Base-by-base conservation (phyloP, 1,140 invertebrate genomes). In the Spodoptera frugiperda region DNA sequence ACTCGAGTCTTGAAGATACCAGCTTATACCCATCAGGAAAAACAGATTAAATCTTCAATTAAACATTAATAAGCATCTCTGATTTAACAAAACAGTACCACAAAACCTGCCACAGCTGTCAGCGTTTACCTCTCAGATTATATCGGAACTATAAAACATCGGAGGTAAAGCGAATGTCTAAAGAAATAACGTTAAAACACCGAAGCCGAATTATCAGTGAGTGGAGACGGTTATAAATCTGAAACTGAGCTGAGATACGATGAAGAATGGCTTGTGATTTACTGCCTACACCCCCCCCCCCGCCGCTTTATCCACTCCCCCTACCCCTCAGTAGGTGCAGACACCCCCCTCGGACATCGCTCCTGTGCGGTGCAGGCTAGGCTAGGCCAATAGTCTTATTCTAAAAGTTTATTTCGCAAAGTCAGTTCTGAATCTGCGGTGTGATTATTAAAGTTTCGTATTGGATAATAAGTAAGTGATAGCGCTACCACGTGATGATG, bases 221-320 rank as follows among this genome's bases (percentile, higher is more conserved):
- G 44, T 67, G 44, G 63, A 46, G 65, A 68, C 65, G 65, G 49
- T 53, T 51, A 72, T 72, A 72, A 72, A 55, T 72, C 68, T 46
- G 68, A 55, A 72, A 55, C 51, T 72, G 68, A 55, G 68, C 51
- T 46, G 54, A 72, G 51, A 72, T 72, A 72, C 33, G 51, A 72
- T 55, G 53, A 72, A 72, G 51, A 72, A 72, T 72, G 53, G 68
- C 53, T 17, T 21, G 68, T 72, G 68, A 72, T 57, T 72, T 72
- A 72, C 51, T 72, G 51, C 68, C 12, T 21, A 19, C 14, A 39
- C 30, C 33, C 33, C 51, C 17, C 15, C 48, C 48, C 46, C 44
- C 4, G 12, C n/a, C n/a, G n/a, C n/a, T 25, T 10, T 19, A 12
- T 17, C 44, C 57, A 39, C 10, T 0, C 67, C 25, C 25, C 59